Evolutionary conservation across 2,888 invertebrate genomes (phyloP), one percentile per base, ranked within the genome.

Genomic region (Netelia fuscicornis): DNA sequence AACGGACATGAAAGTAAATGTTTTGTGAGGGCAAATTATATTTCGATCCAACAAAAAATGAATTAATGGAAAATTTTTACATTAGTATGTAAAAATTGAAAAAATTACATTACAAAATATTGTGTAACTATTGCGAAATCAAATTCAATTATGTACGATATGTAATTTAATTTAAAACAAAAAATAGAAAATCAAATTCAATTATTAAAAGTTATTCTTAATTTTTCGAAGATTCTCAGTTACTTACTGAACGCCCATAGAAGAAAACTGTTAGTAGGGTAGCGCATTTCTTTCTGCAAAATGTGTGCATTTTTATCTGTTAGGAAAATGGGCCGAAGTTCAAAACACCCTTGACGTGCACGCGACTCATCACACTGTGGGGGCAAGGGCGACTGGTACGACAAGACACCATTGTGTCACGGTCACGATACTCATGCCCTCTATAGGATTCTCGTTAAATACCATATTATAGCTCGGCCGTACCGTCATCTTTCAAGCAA

Each of bases 371-470:
- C n/a, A 17, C n/a, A 6, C 10, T 2, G 42, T 9, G 48, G 25
- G 67, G n/a, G 54, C 42, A 42, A 56, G 54, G 44, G 30, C 72
- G 67, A 84, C 87, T 89, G 89, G 89, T 84, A 89, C 89, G 83
- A 85, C 82, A 82, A 87, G 89, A 88, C 84, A 89, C 89, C 78
- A 87, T 81, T 83, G 86, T 88, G 89, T 87, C 89, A 89, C 84
- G 89, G 88, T 78, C 87, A 88, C 83, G 83, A 87, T 81, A 75
- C 79, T 62, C 74, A 17, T 70, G 64, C 56, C 77, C 83, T 71
- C 71, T 68, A 44, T 54, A 67, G 62, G 23, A 75, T 76, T 71
- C 76, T 60, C 65, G 23, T 25, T 65, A 37, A 79, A 70, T 79
- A 70, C 10, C 70, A n/a, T 54, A 54, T 23, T 54, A 44, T 58